phyloP scores from a whole-genome alignment of 2,113 vertebrate genomes.

The Grallaria varia region DNA sequence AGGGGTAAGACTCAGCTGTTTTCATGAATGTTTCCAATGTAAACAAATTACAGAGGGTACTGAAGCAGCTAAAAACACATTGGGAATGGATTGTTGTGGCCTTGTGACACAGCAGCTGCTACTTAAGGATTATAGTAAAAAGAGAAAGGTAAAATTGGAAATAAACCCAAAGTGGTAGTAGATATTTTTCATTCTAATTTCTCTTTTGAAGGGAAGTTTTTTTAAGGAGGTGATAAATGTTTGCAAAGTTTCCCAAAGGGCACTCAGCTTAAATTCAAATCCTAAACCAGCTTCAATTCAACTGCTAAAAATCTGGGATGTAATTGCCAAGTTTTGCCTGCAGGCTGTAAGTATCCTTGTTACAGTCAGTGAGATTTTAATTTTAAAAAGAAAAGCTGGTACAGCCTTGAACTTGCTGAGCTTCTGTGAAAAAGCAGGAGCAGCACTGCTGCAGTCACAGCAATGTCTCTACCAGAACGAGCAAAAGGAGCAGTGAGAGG shows the following conservation, averaged over 20 bases:
- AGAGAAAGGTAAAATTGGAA: background rate
- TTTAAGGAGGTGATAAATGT: background rate
- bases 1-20: background rate
- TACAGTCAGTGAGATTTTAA: background rate
- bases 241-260: background rate
- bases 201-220: background rate
- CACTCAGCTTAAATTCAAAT: background rate
- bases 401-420: background rate
- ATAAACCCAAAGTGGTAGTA: background rate
- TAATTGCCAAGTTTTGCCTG: background rate
- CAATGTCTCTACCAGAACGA: background rate
- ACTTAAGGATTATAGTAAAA: background rate
- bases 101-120: background rate
- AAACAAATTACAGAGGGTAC: background rate
- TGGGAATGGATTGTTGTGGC: background rate
- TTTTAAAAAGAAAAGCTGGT: slow-evolving; percentile 4
- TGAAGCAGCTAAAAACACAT: background rate
- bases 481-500: background rate
- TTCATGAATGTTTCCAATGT: background rate
- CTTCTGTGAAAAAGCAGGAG: background rate
- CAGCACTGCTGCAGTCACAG: background rate
- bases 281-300: background rate
- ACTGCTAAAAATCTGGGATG: background rate
- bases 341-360: background rate
- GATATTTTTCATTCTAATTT: background rate